A percentile compares a stretch with the other conserved stretches of the same genome.
Conservation (phyloP, 1,140 invertebrate genomes). For the Neotoxoptera formosana region DNA sequence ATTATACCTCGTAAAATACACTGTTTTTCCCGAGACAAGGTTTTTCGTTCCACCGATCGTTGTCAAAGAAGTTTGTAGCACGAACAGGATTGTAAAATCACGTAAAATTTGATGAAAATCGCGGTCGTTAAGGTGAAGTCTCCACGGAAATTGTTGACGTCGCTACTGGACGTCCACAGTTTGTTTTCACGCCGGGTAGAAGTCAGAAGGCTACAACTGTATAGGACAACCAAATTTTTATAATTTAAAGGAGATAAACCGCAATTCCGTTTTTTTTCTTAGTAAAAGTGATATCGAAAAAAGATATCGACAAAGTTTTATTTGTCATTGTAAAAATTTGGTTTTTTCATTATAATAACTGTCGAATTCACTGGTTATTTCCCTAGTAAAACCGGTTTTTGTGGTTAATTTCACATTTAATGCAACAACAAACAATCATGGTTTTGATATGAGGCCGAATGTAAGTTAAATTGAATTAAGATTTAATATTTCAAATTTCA, state of each 20-base stretch:
- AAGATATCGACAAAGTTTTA: background rate
- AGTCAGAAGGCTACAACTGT: background rate
- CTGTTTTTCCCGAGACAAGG: background rate
- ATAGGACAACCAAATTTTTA: background rate
- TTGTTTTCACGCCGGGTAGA: background rate
- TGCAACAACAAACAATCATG: background rate
- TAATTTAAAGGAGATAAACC: background rate
- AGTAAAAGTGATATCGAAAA: background rate
- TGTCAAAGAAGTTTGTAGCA: background rate
- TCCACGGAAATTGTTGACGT: background rate
- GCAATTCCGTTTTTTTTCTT: background rate
- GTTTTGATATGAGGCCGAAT: background rate
- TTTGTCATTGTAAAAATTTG: background rate
- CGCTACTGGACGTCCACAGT: background rate
- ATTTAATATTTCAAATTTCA: background rate
- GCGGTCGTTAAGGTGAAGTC: background rate
- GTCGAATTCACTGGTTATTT: background rate
- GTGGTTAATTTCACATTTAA: background rate
- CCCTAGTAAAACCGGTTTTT: background rate
- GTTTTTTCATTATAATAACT: background rate
- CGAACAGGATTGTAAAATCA: background rate
- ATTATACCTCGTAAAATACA: background rate
- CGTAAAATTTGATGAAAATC: background rate
- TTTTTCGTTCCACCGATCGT: background rate
- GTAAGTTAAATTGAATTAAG: background rate